Evolutionary conservation across 2,888 invertebrate species (phyloP).

Genomic region (Cephus sareptanus): DNA sequence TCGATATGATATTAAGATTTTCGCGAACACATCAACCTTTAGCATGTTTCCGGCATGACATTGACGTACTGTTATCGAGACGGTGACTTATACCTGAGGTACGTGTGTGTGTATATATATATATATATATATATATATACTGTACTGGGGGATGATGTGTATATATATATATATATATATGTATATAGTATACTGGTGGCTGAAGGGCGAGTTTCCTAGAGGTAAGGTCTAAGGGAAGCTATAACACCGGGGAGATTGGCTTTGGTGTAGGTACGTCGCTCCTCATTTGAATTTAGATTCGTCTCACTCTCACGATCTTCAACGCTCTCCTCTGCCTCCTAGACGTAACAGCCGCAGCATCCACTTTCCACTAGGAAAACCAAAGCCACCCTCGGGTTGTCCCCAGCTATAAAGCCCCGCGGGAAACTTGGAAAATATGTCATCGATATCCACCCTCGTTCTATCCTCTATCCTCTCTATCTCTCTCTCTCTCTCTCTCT

Average conservation of each 20-base stretch:
- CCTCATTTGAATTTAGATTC: constrained; percentile 63
- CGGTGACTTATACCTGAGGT: background rate
- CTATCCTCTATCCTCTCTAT: background rate
- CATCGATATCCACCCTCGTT: constrained; percentile 17
- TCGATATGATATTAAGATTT: constrained; percentile 6
- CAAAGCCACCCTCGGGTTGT: constrained; percentile 1
- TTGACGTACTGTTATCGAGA: constrained; percentile 45
- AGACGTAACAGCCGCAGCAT: background rate
- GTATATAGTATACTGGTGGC: background rate
- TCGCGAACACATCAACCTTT: background rate
- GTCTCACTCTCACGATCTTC: constrained; percentile 31
- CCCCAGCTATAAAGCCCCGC: constrained; percentile 7
- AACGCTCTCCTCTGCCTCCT: constrained; percentile 11
- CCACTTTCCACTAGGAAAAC: constrained; percentile 7
- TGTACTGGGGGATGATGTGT: background rate
- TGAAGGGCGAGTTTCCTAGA: background rate
- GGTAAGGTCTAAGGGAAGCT: constrained; percentile 31
- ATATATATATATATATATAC: too few relatives aligned
- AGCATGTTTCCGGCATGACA: constrained; percentile 34
- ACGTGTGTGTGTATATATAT: background rate
- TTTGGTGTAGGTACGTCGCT: constrained; percentile 46
- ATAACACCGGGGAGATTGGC: constrained; percentile 55
- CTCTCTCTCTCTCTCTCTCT: background rate
- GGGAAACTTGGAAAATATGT: constrained; percentile 18
- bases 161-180: background rate